Conservation (phyloP, 2,113 vertebrate genomes). For the Formicarius rufipectus region DNA sequence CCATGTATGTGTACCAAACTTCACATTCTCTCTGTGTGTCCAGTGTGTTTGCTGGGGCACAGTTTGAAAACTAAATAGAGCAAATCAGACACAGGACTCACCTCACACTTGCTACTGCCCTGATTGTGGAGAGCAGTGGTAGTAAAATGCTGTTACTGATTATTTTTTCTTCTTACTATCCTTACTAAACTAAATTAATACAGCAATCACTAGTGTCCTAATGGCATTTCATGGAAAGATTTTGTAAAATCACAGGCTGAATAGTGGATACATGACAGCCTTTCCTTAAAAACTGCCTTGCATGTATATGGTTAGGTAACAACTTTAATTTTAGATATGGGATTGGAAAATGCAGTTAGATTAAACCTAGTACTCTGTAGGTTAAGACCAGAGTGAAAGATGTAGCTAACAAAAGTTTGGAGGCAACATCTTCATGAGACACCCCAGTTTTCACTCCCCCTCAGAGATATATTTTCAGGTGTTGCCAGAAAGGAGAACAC, state of each 20-base stretch:
- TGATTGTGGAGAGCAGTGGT: not conserved
- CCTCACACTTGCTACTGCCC: not conserved
- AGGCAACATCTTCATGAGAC: constrained; percentile 14
- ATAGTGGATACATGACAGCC: not conserved
- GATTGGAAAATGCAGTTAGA: not conserved
- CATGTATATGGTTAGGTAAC: not conserved
- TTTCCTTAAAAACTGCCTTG: not conserved
- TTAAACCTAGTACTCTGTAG: not conserved
- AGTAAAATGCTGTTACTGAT: not conserved
- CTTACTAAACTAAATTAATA: not conserved
- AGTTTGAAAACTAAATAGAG: not conserved
- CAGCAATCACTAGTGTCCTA: not conserved
- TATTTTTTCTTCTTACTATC: not conserved
- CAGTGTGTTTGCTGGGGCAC: not conserved
- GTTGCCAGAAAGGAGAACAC: not conserved
- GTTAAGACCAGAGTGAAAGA: not conserved
- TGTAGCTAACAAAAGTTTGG: not conserved
- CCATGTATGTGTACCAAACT: not conserved
- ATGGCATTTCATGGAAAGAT: not conserved
- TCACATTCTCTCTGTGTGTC: not conserved
- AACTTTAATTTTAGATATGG: not conserved
- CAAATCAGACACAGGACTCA: not conserved
- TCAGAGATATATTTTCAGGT: constrained; percentile 23
- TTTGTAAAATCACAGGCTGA: not conserved
- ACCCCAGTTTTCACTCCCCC: not conserved